phyloP scores from a whole-genome alignment of 2,797 vertebrate species.

The Lacerta bilineata region DNA sequence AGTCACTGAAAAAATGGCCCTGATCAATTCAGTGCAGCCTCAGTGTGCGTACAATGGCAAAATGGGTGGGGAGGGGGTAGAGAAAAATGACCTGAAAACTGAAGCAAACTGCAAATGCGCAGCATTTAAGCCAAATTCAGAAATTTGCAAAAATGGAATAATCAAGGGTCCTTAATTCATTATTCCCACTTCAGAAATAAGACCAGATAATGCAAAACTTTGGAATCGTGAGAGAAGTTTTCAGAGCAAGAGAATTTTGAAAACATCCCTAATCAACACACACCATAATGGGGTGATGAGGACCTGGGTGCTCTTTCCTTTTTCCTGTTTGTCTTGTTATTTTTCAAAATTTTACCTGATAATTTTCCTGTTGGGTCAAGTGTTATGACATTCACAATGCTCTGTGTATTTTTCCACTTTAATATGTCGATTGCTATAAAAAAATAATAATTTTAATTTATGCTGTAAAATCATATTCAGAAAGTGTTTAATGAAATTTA shows the following conservation, averaged over 20 bases:
- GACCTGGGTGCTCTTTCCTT: neutral
- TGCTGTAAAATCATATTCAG: neutral
- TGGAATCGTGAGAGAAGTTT: neutral
- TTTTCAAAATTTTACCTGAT: conserved; percentile 8
- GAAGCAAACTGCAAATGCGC: neutral
- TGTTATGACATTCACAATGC: neutral
- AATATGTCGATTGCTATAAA: conserved; percentile 1
- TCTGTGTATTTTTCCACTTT: conserved; percentile 10
- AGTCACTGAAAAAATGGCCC: no score
- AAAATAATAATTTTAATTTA: conserved; percentile 19
- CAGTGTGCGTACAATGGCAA: neutral
- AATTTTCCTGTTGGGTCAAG: conserved; percentile 24
- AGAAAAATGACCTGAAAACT: neutral
- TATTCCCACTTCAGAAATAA: neutral
- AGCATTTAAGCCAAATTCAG: neutral
- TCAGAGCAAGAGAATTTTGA: neutral
- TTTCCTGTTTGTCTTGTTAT: neutral
- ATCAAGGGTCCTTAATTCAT: neutral
- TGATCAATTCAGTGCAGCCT: no score
- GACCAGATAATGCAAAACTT: neutral
- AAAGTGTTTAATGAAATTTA: conserved; percentile 29
- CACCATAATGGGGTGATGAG: neutral
- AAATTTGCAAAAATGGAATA: neutral
- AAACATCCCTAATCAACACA: neutral
- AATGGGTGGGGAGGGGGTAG: no score